phyloP scores from a whole-genome alignment of 2,888 invertebrate genomes.

The Drosophila neonasuta region DNA sequence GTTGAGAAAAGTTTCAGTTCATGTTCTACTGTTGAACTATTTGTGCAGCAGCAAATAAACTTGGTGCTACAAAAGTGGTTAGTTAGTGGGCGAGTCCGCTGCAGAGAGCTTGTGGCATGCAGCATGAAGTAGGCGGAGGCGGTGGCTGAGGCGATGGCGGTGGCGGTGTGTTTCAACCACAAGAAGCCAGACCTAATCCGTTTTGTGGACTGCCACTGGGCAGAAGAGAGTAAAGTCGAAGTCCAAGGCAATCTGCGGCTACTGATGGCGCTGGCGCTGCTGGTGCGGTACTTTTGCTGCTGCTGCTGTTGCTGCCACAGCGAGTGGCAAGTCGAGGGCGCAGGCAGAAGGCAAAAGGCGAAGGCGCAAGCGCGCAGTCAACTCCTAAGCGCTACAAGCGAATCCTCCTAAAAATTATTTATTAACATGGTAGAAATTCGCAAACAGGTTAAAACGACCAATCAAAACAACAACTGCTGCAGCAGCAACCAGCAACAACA shows the following conservation, averaged over 20 bases:
- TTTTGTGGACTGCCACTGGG: conserved; percentile 29
- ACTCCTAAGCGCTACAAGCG: conserved; percentile 48
- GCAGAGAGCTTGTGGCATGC: background rate
- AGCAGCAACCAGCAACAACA: conserved; percentile 24
- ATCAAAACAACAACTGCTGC: conserved; percentile 70
- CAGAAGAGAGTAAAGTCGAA: conserved; percentile 5
- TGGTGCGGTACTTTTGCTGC: conserved; percentile 30
- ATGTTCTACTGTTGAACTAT: background rate
- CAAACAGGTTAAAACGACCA: conserved; percentile 80
- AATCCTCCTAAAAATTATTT: conserved; percentile 81
- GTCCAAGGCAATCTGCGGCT: conserved; percentile 37
- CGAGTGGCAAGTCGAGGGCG: conserved; percentile 31
- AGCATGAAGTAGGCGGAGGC: conserved; percentile 3
- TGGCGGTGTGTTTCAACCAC: conserved; percentile 26
- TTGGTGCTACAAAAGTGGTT: conserved; percentile 9
- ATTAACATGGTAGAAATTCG: conserved; percentile 80
- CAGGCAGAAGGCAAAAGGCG: background rate
- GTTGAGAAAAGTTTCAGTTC: conserved; percentile 1
- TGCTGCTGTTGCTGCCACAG: conserved; percentile 32
- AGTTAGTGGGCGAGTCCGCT: conserved; percentile 8
- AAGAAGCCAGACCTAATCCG: conserved; percentile 48
- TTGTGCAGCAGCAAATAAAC: conserved; percentile 2
- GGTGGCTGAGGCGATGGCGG: conserved; percentile 19
- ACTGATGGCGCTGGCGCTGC: conserved; percentile 44
- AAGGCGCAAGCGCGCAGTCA: conserved; percentile 4